Evolutionary conservation across 2,113 vertebrate genomes (phyloP), one percentile per base, ranked within the genome.

Genomic region (Pygoscelis adeliae): DNA sequence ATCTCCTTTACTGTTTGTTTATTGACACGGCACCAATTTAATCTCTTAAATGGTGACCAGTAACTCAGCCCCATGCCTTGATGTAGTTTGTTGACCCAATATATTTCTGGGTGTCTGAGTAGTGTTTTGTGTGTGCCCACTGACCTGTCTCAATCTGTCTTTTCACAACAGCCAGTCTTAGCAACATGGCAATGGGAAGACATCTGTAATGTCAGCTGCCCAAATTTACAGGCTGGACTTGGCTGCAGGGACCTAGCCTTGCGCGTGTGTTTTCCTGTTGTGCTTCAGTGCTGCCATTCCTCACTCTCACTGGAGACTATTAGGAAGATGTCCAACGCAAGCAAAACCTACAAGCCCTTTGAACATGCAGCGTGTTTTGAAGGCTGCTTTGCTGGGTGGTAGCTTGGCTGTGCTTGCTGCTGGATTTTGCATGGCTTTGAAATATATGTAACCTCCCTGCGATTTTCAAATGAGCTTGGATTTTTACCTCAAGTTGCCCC

Each of bases 371-470:
- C 10, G 3, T 65, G 74, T 94, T 97, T 86, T 77, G 70, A 83
- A 77, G 83, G 59, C 62, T 90, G 91, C 42, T 96, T 94, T 91
- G 38, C 67, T 93, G 91, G 62, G 59, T 83, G 78, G 55, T 91
- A 85, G 50, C 62, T 96, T 95, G 95, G 71, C 93, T 90, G 58
- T 72, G n/a, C 84, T 95, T 83, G 50, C 38, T 80, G 66, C 70
- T 86, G 87, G 44, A 36, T 95, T 95, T 85, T 96, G 78, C 78
- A 67, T 86, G 59, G 50, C 79, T 96, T 96, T 96, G 95, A 94
- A 96, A 83, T 94, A 62, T 86, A 79, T 47, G 42, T 79, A 85
- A 80, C 46, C 77, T 96, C 42, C 46, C 84, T 80, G 66, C 62
- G 81, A 47, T 96, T 95, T 95, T 86, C 89, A 94, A 71, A 95